Base-by-base conservation (phyloP, 2,888 invertebrate genomes). In the Drosophila demipolita region DNA sequence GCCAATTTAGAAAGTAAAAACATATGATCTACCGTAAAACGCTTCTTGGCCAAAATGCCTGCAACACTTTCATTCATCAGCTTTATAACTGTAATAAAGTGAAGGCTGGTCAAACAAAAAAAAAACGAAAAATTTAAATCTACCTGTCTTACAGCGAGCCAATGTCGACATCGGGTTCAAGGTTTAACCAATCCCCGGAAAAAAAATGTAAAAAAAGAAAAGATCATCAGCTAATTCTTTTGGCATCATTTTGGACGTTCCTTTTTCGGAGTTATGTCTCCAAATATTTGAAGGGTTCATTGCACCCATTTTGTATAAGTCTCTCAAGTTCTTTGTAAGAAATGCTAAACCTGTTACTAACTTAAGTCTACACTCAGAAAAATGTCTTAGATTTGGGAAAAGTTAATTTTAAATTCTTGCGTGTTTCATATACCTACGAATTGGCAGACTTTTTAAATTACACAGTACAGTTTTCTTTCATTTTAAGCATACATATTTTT, bases 1-100 rank as follows among this genome's bases (percentile, higher is more conserved):
- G 2, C 88, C 88, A 88, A 89, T 88, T 87, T 90, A 90, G 87
- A 87, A 87, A 87, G 87, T 90, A 87, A 87, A 87, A 87, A 73
- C 90, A 87, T 83, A 89, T 89, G 87, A 89, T 89, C 78, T 65
- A 69, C 58, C 79, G 62, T 75, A 83, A 80, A 72, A 73, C 65
- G 74, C 70, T 80, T 69, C 53, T 73, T 73, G 53, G 32, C 53
- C 65, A 55, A 11, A 45, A 45, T 38, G 36, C 54, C 72, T 80
- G 79, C 82, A 88, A 75, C 84, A 87, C 87, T 87, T 87, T 87
- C 89, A 89, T 89, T 87, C 80, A 82, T 66, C 26, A 58, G 72
- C 81, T 86, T 83, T 85, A 85, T 85, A 87, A 88, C 88, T 72
- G 84, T 84, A 88, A 88, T 86, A 83, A 87, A 86, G 82, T 73